phyloP scores from a whole-genome alignment of 2,888 invertebrate genomes.

The Phortica okadai region DNA sequence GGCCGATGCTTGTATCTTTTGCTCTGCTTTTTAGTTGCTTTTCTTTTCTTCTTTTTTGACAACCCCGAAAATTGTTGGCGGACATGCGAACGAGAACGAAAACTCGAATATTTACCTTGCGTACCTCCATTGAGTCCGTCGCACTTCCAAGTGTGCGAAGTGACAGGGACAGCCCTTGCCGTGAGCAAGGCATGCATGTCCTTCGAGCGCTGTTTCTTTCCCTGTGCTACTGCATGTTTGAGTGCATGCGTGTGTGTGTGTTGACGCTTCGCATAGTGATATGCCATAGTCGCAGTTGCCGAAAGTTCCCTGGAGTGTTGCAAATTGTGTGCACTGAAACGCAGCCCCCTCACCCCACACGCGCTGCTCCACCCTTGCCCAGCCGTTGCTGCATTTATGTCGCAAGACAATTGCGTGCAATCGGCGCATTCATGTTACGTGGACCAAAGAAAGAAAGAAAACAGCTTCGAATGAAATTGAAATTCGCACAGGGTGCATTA shows the following conservation, averaged over 20 bases:
- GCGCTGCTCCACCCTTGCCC: conserved; percentile 21
- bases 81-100: conserved; percentile 3
- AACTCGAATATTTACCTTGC: conserved; percentile 16
- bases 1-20: not conserved
- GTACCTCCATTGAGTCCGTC: not conserved
- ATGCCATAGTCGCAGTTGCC: conserved; percentile 27
- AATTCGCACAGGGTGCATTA: not conserved
- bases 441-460: not conserved
- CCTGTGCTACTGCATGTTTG: not conserved
- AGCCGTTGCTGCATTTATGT: conserved; percentile 28
- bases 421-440: conserved; percentile 21
- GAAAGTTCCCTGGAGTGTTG: conserved; percentile 59
- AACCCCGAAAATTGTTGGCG: conserved; percentile 13
- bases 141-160: too few species aligned
- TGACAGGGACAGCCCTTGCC: not conserved
- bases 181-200: not conserved
- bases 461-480: not conserved
- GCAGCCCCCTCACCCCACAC: not conserved
- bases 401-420: conserved; percentile 48
- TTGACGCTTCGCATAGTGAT: conserved; percentile 38
- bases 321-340: conserved; percentile 51
- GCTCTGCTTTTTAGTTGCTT: not conserved
- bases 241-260: not conserved
- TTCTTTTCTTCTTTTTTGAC: not conserved
- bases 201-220: not conserved